Evolutionary conservation across 53 echinoderm and acorn worm species (phyloP).

Genomic region (Luidia sarsii): DNA sequence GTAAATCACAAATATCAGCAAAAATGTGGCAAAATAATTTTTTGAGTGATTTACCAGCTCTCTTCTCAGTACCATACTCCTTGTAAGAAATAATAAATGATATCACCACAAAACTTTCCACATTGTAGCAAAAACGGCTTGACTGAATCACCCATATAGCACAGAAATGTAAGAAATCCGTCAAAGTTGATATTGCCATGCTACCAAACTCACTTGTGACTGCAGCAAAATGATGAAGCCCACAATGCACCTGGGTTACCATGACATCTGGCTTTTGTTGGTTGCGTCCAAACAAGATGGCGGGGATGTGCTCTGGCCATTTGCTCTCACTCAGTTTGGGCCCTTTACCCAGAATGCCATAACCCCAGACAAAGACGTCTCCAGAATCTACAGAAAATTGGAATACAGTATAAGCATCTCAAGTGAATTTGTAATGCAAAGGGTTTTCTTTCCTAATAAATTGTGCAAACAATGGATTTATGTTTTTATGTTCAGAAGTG

Average conservation of each 20-base stretch:
- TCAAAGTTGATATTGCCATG: too few species aligned
- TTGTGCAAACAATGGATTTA: neutral
- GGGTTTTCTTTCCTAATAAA: neutral
- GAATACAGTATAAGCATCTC: neutral
- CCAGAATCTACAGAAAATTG: constrained; percentile 68
- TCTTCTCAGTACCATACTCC: too few species aligned
- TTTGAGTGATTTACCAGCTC: too few species aligned
- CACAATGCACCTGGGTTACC: constrained; percentile 90
- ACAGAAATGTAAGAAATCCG: too few species aligned
- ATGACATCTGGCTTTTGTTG: constrained; percentile 67
- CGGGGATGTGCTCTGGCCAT: constrained; percentile 75
- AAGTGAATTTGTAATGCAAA: neutral
- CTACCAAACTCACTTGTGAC: constrained; percentile 78
- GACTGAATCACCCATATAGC: too few species aligned
- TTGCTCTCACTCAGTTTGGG: constrained; percentile 89
- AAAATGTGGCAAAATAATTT: too few species aligned
- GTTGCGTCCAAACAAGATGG: constrained; percentile 73
- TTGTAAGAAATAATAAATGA: too few species aligned
- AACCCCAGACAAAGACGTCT: constrained; percentile 96
- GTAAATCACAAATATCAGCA: too few species aligned
- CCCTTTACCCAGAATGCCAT: constrained; percentile 96
- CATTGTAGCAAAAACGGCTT: too few species aligned
- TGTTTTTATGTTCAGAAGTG: neutral
- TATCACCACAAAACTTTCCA: too few species aligned
- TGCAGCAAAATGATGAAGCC: constrained; percentile 97